Evolutionary conservation across 2,113 vertebrate species (phyloP).

Genomic region (Hyla sarda): DNA sequence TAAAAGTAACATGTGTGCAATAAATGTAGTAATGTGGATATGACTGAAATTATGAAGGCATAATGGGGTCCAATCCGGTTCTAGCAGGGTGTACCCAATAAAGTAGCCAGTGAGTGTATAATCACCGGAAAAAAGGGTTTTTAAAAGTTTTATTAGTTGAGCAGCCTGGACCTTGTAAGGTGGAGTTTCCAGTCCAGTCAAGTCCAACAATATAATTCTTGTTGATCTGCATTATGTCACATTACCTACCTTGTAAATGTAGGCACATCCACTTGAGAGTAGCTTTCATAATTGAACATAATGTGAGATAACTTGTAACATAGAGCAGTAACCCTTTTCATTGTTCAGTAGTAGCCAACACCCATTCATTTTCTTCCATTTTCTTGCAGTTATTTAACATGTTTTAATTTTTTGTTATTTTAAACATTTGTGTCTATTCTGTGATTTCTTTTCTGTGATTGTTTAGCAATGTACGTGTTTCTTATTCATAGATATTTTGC

Average conservation of each 20-base stretch:
- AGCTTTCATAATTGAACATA: background rate
- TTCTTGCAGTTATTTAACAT: background rate
- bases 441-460: background rate
- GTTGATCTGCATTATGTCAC: background rate
- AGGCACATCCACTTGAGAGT: background rate
- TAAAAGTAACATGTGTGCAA: no score
- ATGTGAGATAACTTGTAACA: background rate
- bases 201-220: background rate
- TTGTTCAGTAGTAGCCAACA: background rate
- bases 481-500: background rate
- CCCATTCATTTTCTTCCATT: slow-evolving; percentile 13
- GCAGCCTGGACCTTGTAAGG: background rate
- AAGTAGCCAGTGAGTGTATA: no score
- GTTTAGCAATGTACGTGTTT: background rate
- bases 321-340: background rate
- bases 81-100: no score
- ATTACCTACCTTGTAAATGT: background rate
- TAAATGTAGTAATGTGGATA: no score
- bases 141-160: no score
- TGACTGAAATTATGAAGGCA: no score
- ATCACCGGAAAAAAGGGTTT: no score
- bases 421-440: background rate
- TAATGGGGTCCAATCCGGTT: no score
- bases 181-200: background rate
- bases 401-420: background rate